Evolutionary conservation across 2,888 invertebrate species (phyloP).

Genomic region (Melieria omissa): DNA sequence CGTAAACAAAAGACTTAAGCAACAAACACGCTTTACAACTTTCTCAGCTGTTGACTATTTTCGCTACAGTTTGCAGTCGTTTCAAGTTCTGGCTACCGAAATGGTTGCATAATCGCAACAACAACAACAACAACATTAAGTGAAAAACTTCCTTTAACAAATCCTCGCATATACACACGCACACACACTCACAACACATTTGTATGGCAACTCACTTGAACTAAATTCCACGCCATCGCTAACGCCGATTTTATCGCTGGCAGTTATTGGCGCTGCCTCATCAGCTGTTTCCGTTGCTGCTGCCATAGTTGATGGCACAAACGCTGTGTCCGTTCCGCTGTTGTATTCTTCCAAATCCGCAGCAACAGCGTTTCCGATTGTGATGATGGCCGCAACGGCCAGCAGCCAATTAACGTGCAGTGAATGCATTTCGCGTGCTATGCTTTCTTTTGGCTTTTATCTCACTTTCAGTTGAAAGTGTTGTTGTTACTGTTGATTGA

Average conservation of each 20-base stretch:
- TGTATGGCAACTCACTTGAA: constrained; percentile 41
- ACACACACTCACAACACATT: neutral
- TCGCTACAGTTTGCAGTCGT: constrained; percentile 21
- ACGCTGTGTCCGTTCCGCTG: constrained; percentile 18
- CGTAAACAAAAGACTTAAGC: constrained; percentile 50
- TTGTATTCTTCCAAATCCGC: constrained; percentile 27
- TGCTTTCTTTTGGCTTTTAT: too few relatives aligned
- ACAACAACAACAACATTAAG: neutral
- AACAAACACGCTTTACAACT: constrained; percentile 48
- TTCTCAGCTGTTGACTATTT: neutral
- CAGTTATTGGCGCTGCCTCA: constrained; percentile 23
- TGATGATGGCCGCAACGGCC: constrained; percentile 43
- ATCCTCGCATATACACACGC: neutral
- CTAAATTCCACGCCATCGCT: constrained; percentile 41
- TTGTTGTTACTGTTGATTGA: too few relatives aligned
- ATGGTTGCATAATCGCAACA: constrained; percentile 19
- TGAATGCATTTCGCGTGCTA: too few relatives aligned
- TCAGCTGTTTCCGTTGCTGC: constrained; percentile 26
- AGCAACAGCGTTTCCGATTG: constrained; percentile 42
- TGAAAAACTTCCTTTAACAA: constrained; percentile 1
- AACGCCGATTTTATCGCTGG: constrained; percentile 40
- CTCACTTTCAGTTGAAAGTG: too few relatives aligned
- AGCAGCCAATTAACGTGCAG: neutral
- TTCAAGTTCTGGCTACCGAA: constrained; percentile 51
- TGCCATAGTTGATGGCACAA: constrained; percentile 23